These are phyloP conservation scores for Galerucella pusilla DNA, from an alignment of 2,888 invertebrate species.

Conservation along the genomic window DNA sequence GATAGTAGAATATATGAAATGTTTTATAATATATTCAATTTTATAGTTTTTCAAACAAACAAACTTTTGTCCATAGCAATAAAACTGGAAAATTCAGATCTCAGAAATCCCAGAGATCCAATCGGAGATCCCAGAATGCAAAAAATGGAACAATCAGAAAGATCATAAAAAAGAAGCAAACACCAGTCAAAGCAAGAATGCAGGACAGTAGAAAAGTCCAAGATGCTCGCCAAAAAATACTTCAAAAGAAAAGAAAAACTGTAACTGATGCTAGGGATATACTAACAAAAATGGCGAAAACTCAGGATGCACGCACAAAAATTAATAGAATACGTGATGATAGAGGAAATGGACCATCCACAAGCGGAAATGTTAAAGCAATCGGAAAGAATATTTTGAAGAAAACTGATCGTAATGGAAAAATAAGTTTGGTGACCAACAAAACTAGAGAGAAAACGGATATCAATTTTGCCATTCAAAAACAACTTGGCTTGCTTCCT, in stretches of 20 bases:
- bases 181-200: not conserved
- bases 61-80: conserved; percentile 38
- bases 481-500: conserved; percentile 59
- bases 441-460: conserved; percentile 59
- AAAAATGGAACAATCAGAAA: conserved; percentile 19
- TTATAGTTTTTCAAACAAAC: not conserved
- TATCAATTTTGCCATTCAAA: conserved; percentile 61
- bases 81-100: conserved; percentile 42
- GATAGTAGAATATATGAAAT: not conserved
- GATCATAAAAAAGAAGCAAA: conserved; percentile 14
- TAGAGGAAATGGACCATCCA: conserved; percentile 53
- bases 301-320: conserved; percentile 79
- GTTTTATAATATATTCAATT: not conserved
- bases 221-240: conserved; percentile 84
- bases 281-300: conserved; percentile 79
- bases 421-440: conserved; percentile 68
- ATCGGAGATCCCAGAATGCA: conserved; percentile 31
- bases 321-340: conserved; percentile 73
- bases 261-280: conserved; percentile 85
- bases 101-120: conserved; percentile 36
- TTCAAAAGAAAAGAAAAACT: conserved; percentile 80
- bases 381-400: conserved; percentile 66
- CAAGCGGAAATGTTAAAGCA: conserved; percentile 59
- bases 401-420: conserved; percentile 68
- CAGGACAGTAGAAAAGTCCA: conserved; percentile 53